A percentile compares a stretch with the other conserved stretches of the same genome.
These are phyloP conservation scores for Oikopleura vanhoeffeni DNA, from an alignment of 23 tunicate genomes.

Conservation along the genomic window DNA sequence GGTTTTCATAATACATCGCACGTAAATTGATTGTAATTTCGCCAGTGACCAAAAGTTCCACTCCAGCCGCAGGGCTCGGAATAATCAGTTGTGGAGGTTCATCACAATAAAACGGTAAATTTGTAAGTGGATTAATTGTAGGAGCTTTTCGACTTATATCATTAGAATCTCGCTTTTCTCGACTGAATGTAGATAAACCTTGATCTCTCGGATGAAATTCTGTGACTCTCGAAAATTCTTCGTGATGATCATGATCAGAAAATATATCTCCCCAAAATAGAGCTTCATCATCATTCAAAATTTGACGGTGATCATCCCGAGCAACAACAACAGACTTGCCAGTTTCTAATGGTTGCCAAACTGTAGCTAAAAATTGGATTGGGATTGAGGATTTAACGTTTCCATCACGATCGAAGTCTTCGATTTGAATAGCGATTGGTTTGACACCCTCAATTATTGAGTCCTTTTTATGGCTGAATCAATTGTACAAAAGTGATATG, in stretches of 20 bases:
- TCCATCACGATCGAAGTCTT: neutral
- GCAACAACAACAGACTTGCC: neutral
- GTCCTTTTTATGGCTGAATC: too few relatives aligned
- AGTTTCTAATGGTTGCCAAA: neutral
- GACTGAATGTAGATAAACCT: too few relatives aligned
- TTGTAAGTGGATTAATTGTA: neutral
- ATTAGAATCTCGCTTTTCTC: neutral
- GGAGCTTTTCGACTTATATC: neutral
- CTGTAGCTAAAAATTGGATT: neutral
- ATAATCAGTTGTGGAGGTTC: neutral
- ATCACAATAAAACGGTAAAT: neutral
- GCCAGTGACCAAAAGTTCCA: neutral
- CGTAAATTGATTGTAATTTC: neutral
- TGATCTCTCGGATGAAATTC: too few relatives aligned
- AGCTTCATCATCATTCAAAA: neutral
- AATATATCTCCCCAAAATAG: constrained; percentile 2
- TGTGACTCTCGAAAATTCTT: neutral
- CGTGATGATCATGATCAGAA: neutral
- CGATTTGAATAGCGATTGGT: constrained; percentile 7
- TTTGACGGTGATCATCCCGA: neutral
- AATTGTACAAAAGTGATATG: too few relatives aligned
- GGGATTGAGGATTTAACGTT: constrained; percentile 1
- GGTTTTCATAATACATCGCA: neutral
- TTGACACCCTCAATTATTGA: neutral
- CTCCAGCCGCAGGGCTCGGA: neutral